phyloP scores from a whole-genome alignment of 2,797 vertebrate species.

The Hyperoplus lanceolatus region DNA sequence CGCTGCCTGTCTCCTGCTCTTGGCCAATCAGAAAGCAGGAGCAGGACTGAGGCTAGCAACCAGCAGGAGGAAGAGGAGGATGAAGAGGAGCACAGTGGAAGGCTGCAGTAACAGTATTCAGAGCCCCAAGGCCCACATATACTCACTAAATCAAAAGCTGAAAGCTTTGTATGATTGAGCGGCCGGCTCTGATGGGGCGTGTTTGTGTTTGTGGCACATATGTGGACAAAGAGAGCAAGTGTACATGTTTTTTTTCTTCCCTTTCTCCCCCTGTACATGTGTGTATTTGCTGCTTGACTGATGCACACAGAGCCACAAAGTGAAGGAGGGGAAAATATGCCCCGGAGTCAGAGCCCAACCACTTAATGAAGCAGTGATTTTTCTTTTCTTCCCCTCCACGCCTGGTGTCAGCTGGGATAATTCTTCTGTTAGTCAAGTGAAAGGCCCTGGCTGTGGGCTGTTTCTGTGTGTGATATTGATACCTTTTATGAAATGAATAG shows the following conservation, averaged over 20 bases:
- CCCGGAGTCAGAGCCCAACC: conserved; percentile 60
- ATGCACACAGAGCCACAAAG: conserved; percentile 47
- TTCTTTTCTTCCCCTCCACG: conserved; percentile 20
- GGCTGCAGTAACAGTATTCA: conserved; percentile 66
- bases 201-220: conserved; percentile 54
- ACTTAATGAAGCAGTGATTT: conserved; percentile 66
- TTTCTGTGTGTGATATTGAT: conserved; percentile 71
- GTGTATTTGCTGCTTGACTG: conserved; percentile 57
- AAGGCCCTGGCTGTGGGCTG: conserved; percentile 54
- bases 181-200: conserved; percentile 49
- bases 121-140: conserved; percentile 58
- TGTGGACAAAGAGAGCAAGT: conserved; percentile 32
- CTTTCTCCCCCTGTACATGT: conserved; percentile 28
- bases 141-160: conserved; percentile 56
- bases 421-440: conserved; percentile 70
- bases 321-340: conserved; percentile 53
- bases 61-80: conserved; percentile 39
- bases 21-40: conserved; percentile 71
- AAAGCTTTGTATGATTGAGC: conserved; percentile 61
- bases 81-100: conserved; percentile 59
- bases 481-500: conserved; percentile 72
- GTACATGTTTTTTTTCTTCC: conserved; percentile 12
- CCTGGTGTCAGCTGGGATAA: conserved; percentile 64
- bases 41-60: conserved; percentile 77
- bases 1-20: conserved; percentile 47